Evolutionary conservation across 1,140 invertebrate species (phyloP).

Genomic region (Drosophila novamexicana): DNA sequence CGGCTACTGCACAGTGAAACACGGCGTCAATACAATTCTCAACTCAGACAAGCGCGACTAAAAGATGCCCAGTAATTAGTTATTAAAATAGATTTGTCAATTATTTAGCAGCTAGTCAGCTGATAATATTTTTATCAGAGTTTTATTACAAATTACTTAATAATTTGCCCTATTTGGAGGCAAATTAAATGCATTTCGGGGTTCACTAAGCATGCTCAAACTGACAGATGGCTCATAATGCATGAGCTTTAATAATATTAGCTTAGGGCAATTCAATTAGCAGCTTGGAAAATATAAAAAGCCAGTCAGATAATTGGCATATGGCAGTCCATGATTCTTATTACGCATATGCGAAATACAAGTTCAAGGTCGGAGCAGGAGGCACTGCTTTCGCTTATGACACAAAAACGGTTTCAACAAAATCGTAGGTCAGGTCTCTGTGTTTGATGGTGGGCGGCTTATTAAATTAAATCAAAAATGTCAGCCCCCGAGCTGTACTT

Average conservation of each 20-base stretch:
- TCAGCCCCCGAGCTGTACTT: slow-evolving; percentile 68
- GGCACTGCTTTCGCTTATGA: background rate
- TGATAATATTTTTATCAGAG: background rate
- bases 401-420: background rate
- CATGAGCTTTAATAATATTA: background rate
- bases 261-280: slow-evolving; percentile 9
- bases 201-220: background rate
- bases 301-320: background rate
- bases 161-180: background rate
- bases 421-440: slow-evolving; percentile 14
- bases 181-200: background rate
- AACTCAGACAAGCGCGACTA: background rate
- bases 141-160: background rate
- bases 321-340: background rate
- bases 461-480: slow-evolving; percentile 78
- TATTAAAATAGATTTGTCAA: background rate
- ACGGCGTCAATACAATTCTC: background rate
- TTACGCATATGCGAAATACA: background rate
- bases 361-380: background rate
- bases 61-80: background rate
- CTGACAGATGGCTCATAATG: slow-evolving; percentile 1
- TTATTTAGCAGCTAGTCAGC: background rate
- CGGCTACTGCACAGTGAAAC: slow-evolving; percentile 8
- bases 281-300: background rate
- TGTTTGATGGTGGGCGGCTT: background rate